These are phyloP conservation scores for Plagodis pulveraria DNA, from an alignment of 2,888 invertebrate species.

Conservation along the genomic window DNA sequence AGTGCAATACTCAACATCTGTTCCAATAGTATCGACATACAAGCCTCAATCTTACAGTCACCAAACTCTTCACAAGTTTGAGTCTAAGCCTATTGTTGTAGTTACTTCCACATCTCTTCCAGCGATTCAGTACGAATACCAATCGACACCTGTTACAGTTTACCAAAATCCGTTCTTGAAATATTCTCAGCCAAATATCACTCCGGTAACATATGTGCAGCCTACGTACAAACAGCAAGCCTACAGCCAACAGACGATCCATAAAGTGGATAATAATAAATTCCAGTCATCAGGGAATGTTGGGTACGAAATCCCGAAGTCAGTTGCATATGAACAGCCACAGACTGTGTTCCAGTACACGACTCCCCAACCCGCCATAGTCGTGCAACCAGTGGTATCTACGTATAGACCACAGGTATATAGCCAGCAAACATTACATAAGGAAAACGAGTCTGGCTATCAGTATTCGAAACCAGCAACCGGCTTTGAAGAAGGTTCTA, in stretches of 20 bases:
- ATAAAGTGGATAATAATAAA: conserved; percentile 56
- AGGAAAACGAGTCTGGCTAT: no score
- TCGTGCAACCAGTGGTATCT: no score
- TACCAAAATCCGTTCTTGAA: conserved; percentile 72
- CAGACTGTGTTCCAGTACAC: conserved; percentile 24
- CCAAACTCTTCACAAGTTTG: conserved; percentile 62
- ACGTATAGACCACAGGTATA: no score
- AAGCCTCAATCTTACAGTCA: conserved; percentile 58
- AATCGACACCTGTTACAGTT: conserved; percentile 65
- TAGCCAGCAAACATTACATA: no score
- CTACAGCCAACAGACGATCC: conserved; percentile 65
- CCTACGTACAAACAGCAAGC: conserved; percentile 60
- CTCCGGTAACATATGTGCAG: conserved; percentile 58
- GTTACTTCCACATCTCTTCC: conserved; percentile 65
- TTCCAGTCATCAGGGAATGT: conserved; percentile 48
- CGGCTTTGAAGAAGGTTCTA: background rate
- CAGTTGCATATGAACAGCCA: conserved; percentile 49
- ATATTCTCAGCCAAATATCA: conserved; percentile 61
- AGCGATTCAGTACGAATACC: conserved; percentile 58
- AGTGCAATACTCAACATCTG: conserved; percentile 32
- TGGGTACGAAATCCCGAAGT: conserved; percentile 48
- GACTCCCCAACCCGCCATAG: no score
- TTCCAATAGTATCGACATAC: conserved; percentile 47
- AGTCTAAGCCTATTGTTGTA: conserved; percentile 53
- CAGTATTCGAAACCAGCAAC: no score